Conservation (phyloP, 2,113 vertebrate genomes). For the Elaphurus davidianus region DNA sequence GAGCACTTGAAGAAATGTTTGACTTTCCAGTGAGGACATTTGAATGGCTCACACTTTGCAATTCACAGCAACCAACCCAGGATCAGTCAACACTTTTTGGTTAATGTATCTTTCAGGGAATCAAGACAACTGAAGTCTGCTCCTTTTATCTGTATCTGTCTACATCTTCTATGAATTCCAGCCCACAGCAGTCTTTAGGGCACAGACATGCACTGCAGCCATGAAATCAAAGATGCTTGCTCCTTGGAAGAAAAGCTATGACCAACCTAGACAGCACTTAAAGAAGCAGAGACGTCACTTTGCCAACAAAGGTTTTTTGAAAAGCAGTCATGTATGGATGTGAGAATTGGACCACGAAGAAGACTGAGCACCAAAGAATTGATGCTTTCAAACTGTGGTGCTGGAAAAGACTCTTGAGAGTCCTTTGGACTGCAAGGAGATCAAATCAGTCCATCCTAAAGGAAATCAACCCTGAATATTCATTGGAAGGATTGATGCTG, state of each 20-base stretch:
- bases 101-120: neutral
- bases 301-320: neutral
- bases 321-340: neutral
- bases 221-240: neutral
- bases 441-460: neutral
- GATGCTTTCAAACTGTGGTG: neutral
- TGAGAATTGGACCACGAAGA: neutral
- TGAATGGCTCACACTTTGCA: neutral
- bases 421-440: neutral
- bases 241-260: neutral
- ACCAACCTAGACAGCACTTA: neutral
- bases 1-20: neutral
- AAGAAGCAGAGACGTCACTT: neutral
- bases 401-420: neutral
- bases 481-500: neutral
- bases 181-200: neutral
- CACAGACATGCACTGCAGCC: neutral
- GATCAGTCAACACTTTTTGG: neutral
- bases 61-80: too few species aligned
- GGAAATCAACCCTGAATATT: neutral
- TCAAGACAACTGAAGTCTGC: neutral
- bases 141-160: neutral
- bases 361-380: neutral
- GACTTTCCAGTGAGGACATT: neutral
- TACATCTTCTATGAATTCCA: neutral